Conservation (phyloP, 2,113 vertebrate genomes). For the Myotis davidii region DNA sequence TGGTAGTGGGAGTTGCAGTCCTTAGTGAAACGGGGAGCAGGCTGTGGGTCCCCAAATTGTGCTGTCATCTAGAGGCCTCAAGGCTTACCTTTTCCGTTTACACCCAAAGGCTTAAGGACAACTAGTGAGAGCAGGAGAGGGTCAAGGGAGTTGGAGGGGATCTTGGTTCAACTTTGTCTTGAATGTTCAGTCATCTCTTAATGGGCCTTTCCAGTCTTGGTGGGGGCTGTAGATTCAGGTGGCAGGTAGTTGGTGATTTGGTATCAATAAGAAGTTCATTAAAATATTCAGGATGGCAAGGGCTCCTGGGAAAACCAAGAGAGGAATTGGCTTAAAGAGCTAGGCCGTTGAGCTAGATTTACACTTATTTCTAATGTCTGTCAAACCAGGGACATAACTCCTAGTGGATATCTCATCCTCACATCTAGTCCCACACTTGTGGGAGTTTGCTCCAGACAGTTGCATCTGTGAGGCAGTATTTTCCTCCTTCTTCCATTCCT, state of each 20-base stretch:
- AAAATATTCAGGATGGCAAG: background rate
- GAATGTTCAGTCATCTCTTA: background rate
- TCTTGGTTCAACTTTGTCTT: background rate
- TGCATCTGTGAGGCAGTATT: background rate
- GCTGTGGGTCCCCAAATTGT: background rate
- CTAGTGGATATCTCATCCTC: background rate
- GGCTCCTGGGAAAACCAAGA: background rate
- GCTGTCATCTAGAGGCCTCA: background rate
- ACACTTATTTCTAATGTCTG: constrained; percentile 15
- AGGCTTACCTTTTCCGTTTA: background rate
- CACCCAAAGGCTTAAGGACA: background rate
- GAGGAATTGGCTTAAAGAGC: constrained; percentile 17
- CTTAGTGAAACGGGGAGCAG: background rate
- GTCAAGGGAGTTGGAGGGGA: background rate
- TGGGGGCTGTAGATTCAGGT: background rate
- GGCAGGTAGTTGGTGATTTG: constrained; percentile 20
- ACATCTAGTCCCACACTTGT: background rate
- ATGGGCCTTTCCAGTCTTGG: constrained; percentile 6
- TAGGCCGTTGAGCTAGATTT: constrained; percentile 20
- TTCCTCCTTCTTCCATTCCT: background rate
- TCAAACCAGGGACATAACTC: background rate
- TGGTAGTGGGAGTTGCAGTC: background rate
- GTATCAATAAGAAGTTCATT: constrained; percentile 27
- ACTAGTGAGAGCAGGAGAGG: background rate
- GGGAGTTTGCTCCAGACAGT: background rate